Evolutionary conservation across 1,140 invertebrate genomes (phyloP), one percentile per base, ranked within the genome.

Genomic region (Maconellicoccus hirsutus): DNA sequence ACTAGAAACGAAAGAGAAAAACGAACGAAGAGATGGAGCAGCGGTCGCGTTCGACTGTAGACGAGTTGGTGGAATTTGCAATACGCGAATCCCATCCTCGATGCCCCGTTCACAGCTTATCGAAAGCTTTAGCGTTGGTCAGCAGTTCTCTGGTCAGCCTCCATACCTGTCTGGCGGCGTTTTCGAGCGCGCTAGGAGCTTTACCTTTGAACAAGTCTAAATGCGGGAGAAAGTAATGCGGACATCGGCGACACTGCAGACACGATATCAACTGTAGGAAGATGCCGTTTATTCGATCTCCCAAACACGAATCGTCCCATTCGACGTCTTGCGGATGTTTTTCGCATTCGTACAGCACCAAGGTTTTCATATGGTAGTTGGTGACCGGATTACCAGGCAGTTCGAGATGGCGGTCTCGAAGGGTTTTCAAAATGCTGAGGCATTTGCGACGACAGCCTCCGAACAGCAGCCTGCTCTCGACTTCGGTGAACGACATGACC

Each of bases 91-190:
- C n/a, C n/a, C n/a, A n/a, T n/a, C n/a, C n/a, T n/a, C n/a, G n/a
- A n/a, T n/a, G n/a, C n/a, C n/a, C n/a, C 29, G 29, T 52, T 86
- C 87, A 98, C 73, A 98, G 86, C 80, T 95, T 95, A 78, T 98
- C 94, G 72, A 97, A 86, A 72, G 93, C 93, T 73, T 92, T 86
- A 7, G 91, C 90, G 80, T 97, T 97, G 39, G 94, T 97, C 59
- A 98, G 82, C 78, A 98, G 87, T 81, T 98, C 94, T 66, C 96
- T 82, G 0, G 94, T 93, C 16, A 98, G 84, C 78, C 94, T 82
- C 96, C 96, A 98, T 39, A 93, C 89, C 78, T 96, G 93, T 79
- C 97, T 97, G n/a, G 96, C 93, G 0, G 94, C 94, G 78, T 94
- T 94, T 80, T 98, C 96, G 76, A 98, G 82, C 2, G 93, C 89